A percentile compares a stretch with the other conserved stretches of the same genome.
Conservation (phyloP, 2,113 vertebrate genomes). For the Nannospalax galili region DNA sequence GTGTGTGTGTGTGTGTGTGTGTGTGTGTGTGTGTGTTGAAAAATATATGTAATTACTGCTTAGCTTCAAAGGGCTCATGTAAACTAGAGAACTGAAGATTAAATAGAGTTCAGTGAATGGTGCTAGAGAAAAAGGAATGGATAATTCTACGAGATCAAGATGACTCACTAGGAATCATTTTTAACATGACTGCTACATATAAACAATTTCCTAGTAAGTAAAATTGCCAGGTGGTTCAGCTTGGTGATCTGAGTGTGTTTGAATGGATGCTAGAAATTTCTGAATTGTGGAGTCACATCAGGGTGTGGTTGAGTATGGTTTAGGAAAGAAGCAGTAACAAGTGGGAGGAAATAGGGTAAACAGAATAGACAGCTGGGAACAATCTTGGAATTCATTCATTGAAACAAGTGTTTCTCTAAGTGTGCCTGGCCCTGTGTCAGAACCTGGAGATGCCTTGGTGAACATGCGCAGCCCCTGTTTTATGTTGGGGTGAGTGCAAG, state of each 20-base stretch:
- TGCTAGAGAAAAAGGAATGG: not conserved
- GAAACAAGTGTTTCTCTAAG: not conserved
- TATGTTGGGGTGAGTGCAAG: not conserved
- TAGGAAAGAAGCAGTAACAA: not conserved
- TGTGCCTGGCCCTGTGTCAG: not conserved
- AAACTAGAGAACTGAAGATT: not conserved
- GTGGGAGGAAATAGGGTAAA: no score
- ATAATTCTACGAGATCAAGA: constrained; percentile 20
- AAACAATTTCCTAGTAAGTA: constrained; percentile 30
- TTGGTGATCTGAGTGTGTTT: not conserved
- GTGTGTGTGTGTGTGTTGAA: not conserved
- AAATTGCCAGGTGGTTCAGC: not conserved
- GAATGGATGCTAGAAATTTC: not conserved
- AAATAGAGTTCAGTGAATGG: not conserved
- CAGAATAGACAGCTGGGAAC: not conserved
- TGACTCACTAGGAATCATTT: not conserved
- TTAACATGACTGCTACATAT: not conserved
- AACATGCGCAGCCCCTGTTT: not conserved
- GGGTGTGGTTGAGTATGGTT: not conserved
- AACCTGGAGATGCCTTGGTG: not conserved
- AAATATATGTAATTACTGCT: not conserved
- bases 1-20: not conserved
- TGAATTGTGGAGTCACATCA: not conserved
- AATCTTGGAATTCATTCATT: not conserved
- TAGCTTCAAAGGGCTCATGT: not conserved